phyloP scores from a whole-genome alignment of 2,113 vertebrate genomes.

The Platycercus adscitus region DNA sequence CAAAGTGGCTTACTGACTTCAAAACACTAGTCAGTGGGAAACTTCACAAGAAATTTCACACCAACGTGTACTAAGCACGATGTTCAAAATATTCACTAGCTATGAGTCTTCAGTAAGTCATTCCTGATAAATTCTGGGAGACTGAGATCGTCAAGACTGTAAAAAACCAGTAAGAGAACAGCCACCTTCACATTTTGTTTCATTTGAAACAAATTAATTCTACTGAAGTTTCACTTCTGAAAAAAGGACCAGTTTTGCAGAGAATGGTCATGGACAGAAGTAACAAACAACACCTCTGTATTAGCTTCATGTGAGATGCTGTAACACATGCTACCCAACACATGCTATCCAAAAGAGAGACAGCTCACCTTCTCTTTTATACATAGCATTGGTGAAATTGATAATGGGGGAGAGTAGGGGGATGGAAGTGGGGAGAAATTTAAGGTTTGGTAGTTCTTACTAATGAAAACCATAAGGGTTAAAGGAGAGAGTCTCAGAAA shows the following conservation, averaged over 20 bases:
- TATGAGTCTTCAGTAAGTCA: background rate
- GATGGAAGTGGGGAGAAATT: background rate
- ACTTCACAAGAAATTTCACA: background rate
- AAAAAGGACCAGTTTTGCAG: background rate
- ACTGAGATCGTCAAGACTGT: background rate
- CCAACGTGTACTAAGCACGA: background rate
- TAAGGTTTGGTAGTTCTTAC: background rate
- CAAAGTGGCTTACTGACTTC: background rate
- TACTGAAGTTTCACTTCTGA: background rate
- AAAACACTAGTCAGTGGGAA: background rate
- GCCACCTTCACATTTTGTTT: background rate
- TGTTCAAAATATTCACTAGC: background rate
- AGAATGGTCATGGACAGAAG: background rate
- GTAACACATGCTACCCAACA: background rate
- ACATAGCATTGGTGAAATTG: background rate
- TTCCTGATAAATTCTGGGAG: background rate
- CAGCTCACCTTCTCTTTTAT: background rate
- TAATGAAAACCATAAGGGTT: background rate
- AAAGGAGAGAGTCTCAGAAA: background rate
- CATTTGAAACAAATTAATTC: background rate
- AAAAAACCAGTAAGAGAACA: background rate
- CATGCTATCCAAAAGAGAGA: background rate
- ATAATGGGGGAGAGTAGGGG: accelerated
- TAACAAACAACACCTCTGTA: background rate
- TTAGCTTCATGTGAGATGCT: background rate